Evolutionary conservation across 2,113 vertebrate species (phyloP), one percentile per base, ranked within the genome.

Genomic region (Scortum barcoo): DNA sequence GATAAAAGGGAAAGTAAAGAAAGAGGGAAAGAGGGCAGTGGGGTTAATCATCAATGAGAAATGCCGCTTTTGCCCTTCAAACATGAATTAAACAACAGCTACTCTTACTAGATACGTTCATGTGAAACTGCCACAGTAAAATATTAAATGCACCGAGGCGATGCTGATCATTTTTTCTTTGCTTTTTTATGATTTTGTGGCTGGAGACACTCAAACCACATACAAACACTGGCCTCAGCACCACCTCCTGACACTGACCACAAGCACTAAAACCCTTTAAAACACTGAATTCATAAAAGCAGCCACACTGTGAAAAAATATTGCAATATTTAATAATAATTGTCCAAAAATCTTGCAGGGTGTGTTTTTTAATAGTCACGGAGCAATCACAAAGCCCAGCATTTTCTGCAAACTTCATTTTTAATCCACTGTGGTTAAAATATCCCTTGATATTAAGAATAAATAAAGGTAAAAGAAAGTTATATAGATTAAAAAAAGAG

Each of bases 61-160:
- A 56, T 14, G 44, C n/a, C 67, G 20, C 20, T 38, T 17, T 57
- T 57, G 44, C 16, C 50, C 76, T 61, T 54, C 14, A 40, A 14
- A 71, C 4, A 54, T 65, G n/a, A 76, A 58, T 68, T 51, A 73
- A 69, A 58, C 30, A 76, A 22, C 22, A 72, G 12, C 33, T 48
- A 5, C 30, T 38, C 40, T 69, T 14, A 36, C 33, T 36, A 28
- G 22, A 74, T 26, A 46, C 13, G 50, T 30, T 62, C 38, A 20
- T 3, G 5, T 13, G 5, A 56, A 56, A 56, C 19, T 14, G 24
- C 24, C 22, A 72, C 36, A n/a, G 28, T 13, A 26, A 28, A 13
- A 46, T 2, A n/a, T 7, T 2, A 22, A 24, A 44, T 38, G 17
- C 20, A 4, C 8, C 5, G 33, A 51, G 24, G 72, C 26, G 38